Evolutionary conservation across 2,888 invertebrate species (phyloP), one percentile per base, ranked within the genome.

Genomic region (Caenorhabditis imperialis): DNA sequence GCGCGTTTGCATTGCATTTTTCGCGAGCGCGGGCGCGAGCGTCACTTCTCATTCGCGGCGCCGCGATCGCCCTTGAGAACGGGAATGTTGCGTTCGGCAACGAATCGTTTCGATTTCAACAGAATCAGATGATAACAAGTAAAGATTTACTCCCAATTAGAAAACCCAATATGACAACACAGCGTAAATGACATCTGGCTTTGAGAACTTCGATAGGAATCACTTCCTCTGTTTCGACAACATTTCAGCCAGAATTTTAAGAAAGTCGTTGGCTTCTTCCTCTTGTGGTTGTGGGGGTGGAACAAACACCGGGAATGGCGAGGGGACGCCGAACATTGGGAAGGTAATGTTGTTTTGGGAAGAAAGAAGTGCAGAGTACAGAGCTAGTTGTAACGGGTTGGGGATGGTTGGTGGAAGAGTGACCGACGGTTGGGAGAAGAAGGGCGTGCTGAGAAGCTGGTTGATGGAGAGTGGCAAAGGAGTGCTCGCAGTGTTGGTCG

Each of bases 401-500:
- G 45, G 45, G n/a, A 38, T 38, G 22, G 44, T n/a, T 45, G 61
- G 51, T 20, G 50, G 33, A 22, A 45, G 45, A 6, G 25, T 23
- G 10, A 23, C 5, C 8, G 45, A 16, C 3, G 53, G 18, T n/a
- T 44, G 53, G 20, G 35, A 45, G 27, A 53, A 47, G 20, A 54
- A 53, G 23, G 62, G 54, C 22, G 62, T 45, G 45, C 62, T 62
- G 48, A 63, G 48, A 38, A 63, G 54, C 47, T 63, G 63, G 27
- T 47, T 47, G 40, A 54, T 55, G 27, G 54, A 40, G 20, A 55
- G 63, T 14, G 63, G 47, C n/a, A 54, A 63, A 7, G 54, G 37
- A 10, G 37, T 22, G 12, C n/a, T 35, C 7, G 61, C 33, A 25
- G 63, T 23, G 14, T 37, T 30, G 44, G 38, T 63, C 27, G 62